These are phyloP conservation scores for Solea solea DNA, from an alignment of 2,113 vertebrate genomes.

Conservation along the genomic window DNA sequence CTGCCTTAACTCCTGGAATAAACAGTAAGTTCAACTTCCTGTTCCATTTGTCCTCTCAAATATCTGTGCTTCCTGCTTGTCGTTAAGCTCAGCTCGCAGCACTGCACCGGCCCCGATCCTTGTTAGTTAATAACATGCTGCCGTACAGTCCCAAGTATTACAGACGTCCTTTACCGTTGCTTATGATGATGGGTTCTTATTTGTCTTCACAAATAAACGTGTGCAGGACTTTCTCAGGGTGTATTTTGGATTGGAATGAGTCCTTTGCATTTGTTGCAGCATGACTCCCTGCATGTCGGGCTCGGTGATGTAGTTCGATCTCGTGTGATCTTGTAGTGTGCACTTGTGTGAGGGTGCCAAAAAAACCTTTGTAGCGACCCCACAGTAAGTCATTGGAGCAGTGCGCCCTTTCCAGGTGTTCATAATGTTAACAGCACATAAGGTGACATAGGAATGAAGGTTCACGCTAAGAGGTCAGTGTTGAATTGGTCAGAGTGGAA, in stretches of 20 bases:
- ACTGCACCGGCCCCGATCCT: constrained; percentile 47
- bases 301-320: constrained; percentile 32
- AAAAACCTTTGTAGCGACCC: neutral
- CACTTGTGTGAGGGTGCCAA: neutral
- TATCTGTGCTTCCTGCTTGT: constrained; percentile 80
- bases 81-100: constrained; percentile 72
- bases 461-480: neutral
- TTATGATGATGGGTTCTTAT: neutral
- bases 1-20: constrained; percentile 91
- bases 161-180: neutral
- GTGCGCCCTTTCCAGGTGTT: neutral
- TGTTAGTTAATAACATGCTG: constrained; percentile 14
- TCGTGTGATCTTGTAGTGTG: neutral
- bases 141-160: neutral
- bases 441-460: neutral
- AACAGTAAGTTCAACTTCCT: constrained; percentile 81
- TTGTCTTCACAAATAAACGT: neutral
- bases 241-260: constrained; percentile 10
- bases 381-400: neutral
- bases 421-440: neutral
- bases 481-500: constrained; percentile 1
- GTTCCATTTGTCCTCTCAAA: constrained; percentile 52
- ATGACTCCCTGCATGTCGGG: constrained; percentile 71
- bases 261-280: constrained; percentile 59
- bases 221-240: neutral